A percentile compares a stretch with the other conserved stretches of the same genome.
These are phyloP conservation scores for Periophthalmus modestus DNA, from an alignment of 2,113 vertebrate species.

Conservation along the genomic window DNA sequence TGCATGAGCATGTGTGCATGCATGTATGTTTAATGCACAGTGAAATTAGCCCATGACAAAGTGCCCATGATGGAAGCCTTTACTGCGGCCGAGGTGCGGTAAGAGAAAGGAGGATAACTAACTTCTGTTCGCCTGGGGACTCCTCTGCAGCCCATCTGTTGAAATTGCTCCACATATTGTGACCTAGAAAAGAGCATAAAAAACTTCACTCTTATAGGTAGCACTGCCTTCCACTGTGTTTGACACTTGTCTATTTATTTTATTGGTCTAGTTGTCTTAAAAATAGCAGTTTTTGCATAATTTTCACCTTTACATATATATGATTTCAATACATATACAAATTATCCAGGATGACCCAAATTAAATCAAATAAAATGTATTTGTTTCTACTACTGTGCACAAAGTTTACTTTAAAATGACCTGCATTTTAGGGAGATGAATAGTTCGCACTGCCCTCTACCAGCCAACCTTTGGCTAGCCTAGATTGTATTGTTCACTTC, in stretches of 20 bases:
- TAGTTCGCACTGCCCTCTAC: conserved; percentile 23
- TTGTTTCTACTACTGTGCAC: neutral
- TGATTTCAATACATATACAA: conserved; percentile 50
- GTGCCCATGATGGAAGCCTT: conserved; percentile 55
- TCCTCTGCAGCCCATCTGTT: conserved; percentile 80
- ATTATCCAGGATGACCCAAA: conserved; percentile 37
- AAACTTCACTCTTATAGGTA: conserved; percentile 74
- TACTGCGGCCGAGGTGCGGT: conserved; percentile 45
- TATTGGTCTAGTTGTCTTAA: conserved; percentile 74
- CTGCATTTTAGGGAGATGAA: conserved; percentile 28
- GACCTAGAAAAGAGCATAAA: conserved; percentile 78
- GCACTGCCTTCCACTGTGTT: conserved; percentile 55
- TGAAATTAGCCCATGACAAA: conserved; percentile 31
- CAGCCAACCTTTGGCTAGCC: conserved; percentile 38
- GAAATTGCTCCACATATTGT: conserved; percentile 82
- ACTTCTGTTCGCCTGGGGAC: conserved; percentile 83
- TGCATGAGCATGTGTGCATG: conserved; percentile 3
- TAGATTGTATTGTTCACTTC: conserved; percentile 22
- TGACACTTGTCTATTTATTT: conserved; percentile 80
- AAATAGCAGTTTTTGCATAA: conserved; percentile 75
- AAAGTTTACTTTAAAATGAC: conserved; percentile 27
- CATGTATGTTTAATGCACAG: conserved; percentile 21
- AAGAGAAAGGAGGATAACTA: conserved; percentile 62
- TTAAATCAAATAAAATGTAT: conserved; percentile 28
- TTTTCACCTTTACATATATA: conserved; percentile 59